A percentile compares a stretch with the other conserved stretches of the same genome.
phyloP scores from a whole-genome alignment of 2,888 invertebrate species.

The Euclidia mi region DNA sequence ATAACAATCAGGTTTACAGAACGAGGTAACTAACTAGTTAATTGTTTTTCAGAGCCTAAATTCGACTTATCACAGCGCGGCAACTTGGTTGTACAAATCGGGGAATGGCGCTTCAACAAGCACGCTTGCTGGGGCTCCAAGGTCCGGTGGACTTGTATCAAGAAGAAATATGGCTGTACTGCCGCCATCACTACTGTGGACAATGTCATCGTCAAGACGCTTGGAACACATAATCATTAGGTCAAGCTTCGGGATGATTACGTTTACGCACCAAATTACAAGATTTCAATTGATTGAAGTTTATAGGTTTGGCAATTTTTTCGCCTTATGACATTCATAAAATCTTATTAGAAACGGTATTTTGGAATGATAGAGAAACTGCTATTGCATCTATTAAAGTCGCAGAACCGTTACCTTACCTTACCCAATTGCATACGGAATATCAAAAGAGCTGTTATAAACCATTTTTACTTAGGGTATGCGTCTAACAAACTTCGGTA shows the following conservation, averaged over 20 bases:
- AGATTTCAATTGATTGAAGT: too few species aligned
- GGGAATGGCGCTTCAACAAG: conserved; percentile 85
- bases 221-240: conserved; percentile 84
- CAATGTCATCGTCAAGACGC: conserved; percentile 83
- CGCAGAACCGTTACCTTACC: too few species aligned
- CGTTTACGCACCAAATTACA: too few species aligned
- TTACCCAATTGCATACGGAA: too few species aligned
- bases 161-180: conserved; percentile 83
- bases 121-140: conserved; percentile 85
- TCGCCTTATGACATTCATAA: too few species aligned
- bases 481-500: too few species aligned
- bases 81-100: conserved; percentile 84
- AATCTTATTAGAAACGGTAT: too few species aligned
- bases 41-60: conserved; percentile 78
- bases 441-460: too few species aligned
- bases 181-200: conserved; percentile 84
- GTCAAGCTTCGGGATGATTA: not conserved
- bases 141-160: conserved; percentile 85
- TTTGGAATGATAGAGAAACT: too few species aligned
- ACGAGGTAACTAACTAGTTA: conserved; percentile 12
- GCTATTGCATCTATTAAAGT: too few species aligned
- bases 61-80: conserved; percentile 84
- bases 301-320: too few species aligned
- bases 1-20: not conserved
- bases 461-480: too few species aligned